Percentiles rank a stretch among this genome's conserved stretches.
These are phyloP conservation scores for Porites rus DNA, from an alignment of 92 coral and sea anemone species.

Conservation along the genomic window DNA sequence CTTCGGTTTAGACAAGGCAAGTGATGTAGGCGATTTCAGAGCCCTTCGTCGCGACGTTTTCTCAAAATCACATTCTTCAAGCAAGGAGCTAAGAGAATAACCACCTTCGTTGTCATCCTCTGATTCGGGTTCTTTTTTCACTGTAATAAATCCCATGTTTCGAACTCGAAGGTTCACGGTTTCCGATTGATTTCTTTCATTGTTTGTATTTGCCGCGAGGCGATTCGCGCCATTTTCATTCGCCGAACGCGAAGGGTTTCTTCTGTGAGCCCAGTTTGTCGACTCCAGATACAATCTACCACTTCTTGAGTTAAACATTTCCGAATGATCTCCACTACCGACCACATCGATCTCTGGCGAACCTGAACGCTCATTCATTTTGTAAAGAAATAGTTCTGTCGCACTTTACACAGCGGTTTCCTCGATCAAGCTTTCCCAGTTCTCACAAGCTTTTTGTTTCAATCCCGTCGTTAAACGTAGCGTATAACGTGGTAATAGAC, in stretches of 20 bases:
- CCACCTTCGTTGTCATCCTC: slow-evolving; percentile 28
- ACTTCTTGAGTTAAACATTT: neutral
- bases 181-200: neutral
- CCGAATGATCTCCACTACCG: slow-evolving; percentile 12
- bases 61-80: slow-evolving; percentile 40
- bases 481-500: neutral
- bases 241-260: slow-evolving; percentile 16
- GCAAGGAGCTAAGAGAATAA: slow-evolving; percentile 42
- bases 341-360: slow-evolving; percentile 44
- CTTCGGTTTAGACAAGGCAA: neutral
- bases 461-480: neutral
- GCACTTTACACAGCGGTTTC: neutral
- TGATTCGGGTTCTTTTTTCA: slow-evolving; percentile 41
- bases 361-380: slow-evolving; percentile 16
- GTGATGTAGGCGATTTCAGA: slow-evolving; percentile 40
- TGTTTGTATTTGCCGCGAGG: slow-evolving; percentile 41
- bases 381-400: neutral
- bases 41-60: slow-evolving; percentile 2
- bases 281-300: neutral
- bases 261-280: neutral
- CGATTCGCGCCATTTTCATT: slow-evolving; percentile 40
- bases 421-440: slow-evolving; percentile 22
- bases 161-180: slow-evolving; percentile 45
- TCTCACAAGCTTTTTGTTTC: slow-evolving; percentile 10
- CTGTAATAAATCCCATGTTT: slow-evolving; percentile 35